These are phyloP conservation scores for Ophion slaviceki DNA, from an alignment of 2,888 invertebrate species.

Conservation along the genomic window DNA sequence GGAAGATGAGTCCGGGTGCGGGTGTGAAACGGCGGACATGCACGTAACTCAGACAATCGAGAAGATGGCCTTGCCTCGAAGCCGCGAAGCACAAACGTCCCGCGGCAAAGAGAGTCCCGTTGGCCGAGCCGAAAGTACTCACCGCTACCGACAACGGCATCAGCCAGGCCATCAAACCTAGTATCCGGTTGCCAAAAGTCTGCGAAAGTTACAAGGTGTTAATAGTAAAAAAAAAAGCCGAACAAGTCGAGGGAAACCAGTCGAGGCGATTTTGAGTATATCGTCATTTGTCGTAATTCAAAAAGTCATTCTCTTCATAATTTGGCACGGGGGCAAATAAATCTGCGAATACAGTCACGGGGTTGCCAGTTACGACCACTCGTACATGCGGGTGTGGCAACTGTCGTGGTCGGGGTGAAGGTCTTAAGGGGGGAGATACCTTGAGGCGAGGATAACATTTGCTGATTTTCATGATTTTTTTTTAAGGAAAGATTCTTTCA, in stretches of 20 bases:
- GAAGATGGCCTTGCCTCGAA: constrained; percentile 95
- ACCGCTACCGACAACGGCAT: constrained; percentile 97
- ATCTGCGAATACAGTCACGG: no score
- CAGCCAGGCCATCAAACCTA: constrained; percentile 95
- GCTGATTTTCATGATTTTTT: no score
- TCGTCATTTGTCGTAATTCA: background rate
- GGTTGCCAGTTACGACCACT: no score
- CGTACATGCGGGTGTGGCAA: no score
- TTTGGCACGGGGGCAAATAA: no score
- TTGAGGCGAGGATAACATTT: no score
- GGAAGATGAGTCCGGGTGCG: constrained; percentile 97
- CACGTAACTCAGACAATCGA: constrained; percentile 96
- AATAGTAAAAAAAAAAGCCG: background rate
- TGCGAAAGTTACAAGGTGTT: constrained; percentile 73
- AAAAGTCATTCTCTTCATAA: no score
- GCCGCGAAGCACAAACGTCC: constrained; percentile 97
- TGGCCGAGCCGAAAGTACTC: constrained; percentile 96
- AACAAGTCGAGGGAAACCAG: constrained; percentile 3
- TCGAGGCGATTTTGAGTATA: background rate
- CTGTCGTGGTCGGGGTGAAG: no score
- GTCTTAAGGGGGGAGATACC: no score
- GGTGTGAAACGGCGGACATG: constrained; percentile 96
- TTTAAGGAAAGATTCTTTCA: no score
- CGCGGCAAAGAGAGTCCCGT: constrained; percentile 96
- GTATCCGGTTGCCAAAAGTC: constrained; percentile 94